A percentile compares a stretch with the other conserved stretches of the same genome.
Evolutionary conservation across 2,797 vertebrate genomes (phyloP).

Genomic region (Tympanoctomys barrerae): DNA sequence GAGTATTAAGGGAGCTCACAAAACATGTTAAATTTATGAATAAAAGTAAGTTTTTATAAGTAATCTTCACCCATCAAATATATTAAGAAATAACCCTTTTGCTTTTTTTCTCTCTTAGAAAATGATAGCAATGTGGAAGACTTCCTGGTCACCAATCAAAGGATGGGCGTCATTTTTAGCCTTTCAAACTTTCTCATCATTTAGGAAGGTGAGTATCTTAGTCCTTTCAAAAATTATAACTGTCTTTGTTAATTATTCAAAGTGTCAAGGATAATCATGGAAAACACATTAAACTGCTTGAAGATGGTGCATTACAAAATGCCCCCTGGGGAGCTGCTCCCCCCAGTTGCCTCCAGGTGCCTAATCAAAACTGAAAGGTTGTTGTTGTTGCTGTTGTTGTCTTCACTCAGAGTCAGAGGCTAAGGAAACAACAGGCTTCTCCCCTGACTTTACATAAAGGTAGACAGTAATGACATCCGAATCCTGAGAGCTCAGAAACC

Average conservation of each 20-base stretch:
- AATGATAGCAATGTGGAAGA: neutral
- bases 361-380: constrained; percentile 67
- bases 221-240: constrained; percentile 75
- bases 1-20: neutral
- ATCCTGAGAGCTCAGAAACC: constrained; percentile 46
- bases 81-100: neutral
- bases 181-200: constrained; percentile 48
- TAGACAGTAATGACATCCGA: constrained; percentile 57
- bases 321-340: constrained; percentile 66
- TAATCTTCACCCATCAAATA: neutral
- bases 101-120: neutral
- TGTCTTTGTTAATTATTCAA: constrained; percentile 82
- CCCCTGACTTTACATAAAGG: constrained; percentile 18
- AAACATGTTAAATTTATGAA: neutral
- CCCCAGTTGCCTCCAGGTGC: constrained; percentile 71
- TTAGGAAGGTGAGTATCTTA: constrained; percentile 39
- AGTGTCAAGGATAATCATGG: constrained; percentile 84
- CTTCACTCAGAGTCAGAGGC: constrained; percentile 52
- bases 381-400: neutral
- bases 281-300: constrained; percentile 81
- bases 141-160: neutral
- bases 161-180: constrained; percentile 13
- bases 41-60: neutral
- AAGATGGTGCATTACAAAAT: constrained; percentile 70
- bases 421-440: constrained; percentile 54